Evolutionary conservation across 2,113 vertebrate genomes (phyloP).

Genomic region (Cryptomyrus ogoouensis): DNA sequence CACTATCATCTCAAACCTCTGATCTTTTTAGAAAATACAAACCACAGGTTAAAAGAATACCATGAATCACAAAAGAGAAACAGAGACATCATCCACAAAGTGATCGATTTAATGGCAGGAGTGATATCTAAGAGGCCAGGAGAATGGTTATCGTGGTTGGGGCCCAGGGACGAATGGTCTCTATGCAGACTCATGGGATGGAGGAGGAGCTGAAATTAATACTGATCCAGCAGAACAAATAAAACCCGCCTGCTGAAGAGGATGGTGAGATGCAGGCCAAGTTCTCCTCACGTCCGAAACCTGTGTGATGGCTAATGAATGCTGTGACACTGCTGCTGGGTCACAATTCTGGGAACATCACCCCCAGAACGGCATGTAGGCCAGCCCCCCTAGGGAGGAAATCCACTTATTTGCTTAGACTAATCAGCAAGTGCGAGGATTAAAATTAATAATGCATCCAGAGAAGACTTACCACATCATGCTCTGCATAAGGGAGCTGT

Average conservation of each 20-base stretch:
- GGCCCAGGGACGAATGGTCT: background rate
- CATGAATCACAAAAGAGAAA: background rate
- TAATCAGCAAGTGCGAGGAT: background rate
- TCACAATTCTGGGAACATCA: background rate
- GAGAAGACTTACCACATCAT: conserved; percentile 10
- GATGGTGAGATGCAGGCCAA: background rate
- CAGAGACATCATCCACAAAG: rapidly evolving
- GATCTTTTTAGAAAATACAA: background rate
- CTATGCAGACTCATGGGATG: background rate
- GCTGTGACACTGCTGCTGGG: background rate
- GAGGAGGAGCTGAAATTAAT: background rate
- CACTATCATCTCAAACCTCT: background rate
- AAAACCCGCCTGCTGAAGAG: background rate
- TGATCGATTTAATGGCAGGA: background rate
- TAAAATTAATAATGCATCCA: conserved; percentile 18
- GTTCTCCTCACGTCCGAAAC: background rate
- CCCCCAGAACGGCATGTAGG: background rate
- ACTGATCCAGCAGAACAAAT: background rate
- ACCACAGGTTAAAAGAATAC: background rate
- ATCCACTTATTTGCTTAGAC: conserved; percentile 14
- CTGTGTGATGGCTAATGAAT: background rate
- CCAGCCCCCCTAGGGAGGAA: background rate
- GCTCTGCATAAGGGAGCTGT: background rate
- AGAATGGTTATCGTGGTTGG: background rate
- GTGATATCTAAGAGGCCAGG: conserved; percentile 11